These are phyloP conservation scores for Hippasteria phrygiana DNA, from an alignment of 53 echinoderm and acorn worm genomes.

Conservation along the genomic window DNA sequence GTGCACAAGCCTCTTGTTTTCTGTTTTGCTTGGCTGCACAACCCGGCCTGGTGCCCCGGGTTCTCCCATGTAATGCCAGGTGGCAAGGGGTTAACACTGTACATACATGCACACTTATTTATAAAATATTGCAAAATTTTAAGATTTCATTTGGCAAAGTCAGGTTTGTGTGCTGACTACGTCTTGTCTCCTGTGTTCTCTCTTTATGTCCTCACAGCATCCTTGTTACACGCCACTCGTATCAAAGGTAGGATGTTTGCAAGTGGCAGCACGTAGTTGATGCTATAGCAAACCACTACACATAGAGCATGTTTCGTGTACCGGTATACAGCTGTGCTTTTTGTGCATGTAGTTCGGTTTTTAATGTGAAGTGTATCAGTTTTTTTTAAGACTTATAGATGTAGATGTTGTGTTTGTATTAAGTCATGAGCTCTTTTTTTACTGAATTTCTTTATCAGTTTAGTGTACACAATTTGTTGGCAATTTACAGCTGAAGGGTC, in stretches of 20 bases:
- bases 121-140: no score
- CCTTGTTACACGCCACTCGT: conserved; percentile 80
- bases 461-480: no score
- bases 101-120: no score
- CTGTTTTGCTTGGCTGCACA: no score
- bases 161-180: conserved; percentile 36
- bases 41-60: no score
- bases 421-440: background rate
- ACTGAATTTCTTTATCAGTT: background rate
- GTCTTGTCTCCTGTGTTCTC: conserved; percentile 63
- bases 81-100: no score
- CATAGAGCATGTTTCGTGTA: conserved; percentile 46
- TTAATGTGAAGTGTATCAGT: background rate
- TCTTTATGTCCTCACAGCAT: conserved; percentile 51
- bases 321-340: background rate
- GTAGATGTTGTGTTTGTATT: background rate
- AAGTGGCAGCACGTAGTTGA: conserved; percentile 61
- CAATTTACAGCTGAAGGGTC: no score
- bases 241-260: conserved; percentile 81
- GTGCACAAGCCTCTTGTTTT: no score
- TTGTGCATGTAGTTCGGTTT: conserved; percentile 29
- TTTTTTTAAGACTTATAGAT: background rate
- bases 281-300: background rate
- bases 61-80: no score
- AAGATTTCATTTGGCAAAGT: background rate